Conservation (phyloP, 2,797 vertebrate species). For the Microctenopoma stevenorrisi region DNA sequence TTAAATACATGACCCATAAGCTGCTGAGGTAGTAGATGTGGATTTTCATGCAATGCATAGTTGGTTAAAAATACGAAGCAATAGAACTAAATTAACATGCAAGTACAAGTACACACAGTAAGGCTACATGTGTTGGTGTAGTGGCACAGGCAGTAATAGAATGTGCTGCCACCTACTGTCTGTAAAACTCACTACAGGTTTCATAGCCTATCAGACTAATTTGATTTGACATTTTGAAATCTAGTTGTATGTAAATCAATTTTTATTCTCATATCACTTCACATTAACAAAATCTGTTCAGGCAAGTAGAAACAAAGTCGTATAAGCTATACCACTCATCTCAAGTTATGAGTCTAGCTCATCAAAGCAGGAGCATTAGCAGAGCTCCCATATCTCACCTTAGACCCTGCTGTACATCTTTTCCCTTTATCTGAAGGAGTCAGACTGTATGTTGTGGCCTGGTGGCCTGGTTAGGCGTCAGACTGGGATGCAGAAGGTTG, state of each 20-base stretch:
- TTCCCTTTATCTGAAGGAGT: conserved; percentile 32
- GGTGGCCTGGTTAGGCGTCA: no score
- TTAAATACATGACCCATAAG: not conserved
- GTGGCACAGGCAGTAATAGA: not conserved
- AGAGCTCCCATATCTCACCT: not conserved
- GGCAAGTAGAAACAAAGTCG: not conserved
- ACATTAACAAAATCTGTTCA: not conserved
- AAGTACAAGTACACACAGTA: not conserved
- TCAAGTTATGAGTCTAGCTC: not conserved
- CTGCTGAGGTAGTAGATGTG: accelerated
- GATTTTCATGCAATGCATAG: not conserved
- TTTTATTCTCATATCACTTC: not conserved
- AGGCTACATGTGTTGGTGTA: not conserved
- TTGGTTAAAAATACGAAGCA: conserved; percentile 1
- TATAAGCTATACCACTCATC: not conserved
- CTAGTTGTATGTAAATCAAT: not conserved
- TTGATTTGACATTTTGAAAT: not conserved
- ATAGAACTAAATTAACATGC: not conserved
- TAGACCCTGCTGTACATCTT: conserved; percentile 3
- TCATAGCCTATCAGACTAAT: not conserved
- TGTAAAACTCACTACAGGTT: conserved; percentile 37
- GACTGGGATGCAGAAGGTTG: no score
- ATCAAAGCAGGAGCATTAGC: not conserved
- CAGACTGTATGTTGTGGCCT: conserved; percentile 30
- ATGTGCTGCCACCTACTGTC: conserved; percentile 64